Evolutionary conservation across 2,113 vertebrate genomes (phyloP).

Genomic region (Ploceus nigricollis): DNA sequence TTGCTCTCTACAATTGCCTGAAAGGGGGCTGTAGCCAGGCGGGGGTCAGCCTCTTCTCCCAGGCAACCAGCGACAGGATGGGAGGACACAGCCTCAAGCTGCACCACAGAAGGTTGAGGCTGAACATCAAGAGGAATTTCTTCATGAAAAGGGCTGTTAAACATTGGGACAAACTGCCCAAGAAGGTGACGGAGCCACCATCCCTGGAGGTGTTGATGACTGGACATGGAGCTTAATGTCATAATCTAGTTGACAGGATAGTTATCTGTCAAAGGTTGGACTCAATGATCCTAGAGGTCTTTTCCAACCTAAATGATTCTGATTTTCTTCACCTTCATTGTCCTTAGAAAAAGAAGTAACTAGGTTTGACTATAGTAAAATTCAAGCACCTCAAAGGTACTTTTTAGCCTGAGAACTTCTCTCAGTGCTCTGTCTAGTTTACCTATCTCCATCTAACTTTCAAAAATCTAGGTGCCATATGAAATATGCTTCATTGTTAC

Average conservation of each 20-base stretch:
- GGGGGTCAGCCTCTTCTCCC: no score
- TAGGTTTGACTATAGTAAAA: neutral
- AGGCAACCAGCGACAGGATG: accelerated
- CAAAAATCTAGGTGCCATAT: neutral
- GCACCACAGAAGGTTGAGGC: neutral
- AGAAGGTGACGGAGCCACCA: neutral
- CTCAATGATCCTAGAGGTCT: neutral
- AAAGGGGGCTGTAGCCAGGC: neutral
- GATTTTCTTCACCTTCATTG: neutral
- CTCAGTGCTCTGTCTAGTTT: neutral
- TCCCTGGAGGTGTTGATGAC: neutral
- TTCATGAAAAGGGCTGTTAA: neutral
- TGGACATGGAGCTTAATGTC: neutral
- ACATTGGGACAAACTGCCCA: neutral
- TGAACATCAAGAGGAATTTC: neutral
- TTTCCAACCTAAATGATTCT: neutral
- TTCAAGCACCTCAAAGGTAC: neutral
- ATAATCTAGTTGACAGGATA: neutral
- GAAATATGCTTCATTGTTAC: neutral
- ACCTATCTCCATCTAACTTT: neutral
- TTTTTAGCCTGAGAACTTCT: neutral
- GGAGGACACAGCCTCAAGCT: neutral
- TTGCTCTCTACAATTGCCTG: neutral
- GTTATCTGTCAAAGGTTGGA: neutral
- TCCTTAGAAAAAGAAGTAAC: neutral